Evolutionary conservation across 2,113 vertebrate genomes (phyloP).

Genomic region (Pollimyrus isidori): DNA sequence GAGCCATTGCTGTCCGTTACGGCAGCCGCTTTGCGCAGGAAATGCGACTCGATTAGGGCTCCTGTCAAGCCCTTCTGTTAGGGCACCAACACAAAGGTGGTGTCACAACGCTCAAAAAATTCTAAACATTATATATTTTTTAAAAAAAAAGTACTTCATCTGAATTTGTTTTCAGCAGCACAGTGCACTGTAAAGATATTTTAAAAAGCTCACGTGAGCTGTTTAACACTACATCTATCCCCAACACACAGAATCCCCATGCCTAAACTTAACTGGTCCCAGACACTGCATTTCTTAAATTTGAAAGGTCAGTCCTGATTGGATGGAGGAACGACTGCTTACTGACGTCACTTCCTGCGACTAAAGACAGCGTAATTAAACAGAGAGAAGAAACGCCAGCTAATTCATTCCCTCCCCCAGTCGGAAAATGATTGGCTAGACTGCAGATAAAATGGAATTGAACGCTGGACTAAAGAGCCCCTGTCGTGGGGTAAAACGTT

Average conservation of each 20-base stretch:
- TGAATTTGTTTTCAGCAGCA: background rate
- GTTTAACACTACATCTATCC: background rate
- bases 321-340: background rate
- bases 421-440: background rate
- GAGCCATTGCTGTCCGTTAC: background rate
- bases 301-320: background rate
- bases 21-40: background rate
- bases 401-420: background rate
- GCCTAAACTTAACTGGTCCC: no score
- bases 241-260: background rate
- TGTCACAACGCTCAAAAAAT: background rate
- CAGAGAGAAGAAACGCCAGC: background rate
- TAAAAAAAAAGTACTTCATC: background rate
- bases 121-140: no score
- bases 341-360: background rate
- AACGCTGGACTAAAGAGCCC: background rate
- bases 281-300: no score
- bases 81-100: background rate
- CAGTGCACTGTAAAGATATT: background rate
- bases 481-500: background rate
- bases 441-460: background rate
- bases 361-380: background rate
- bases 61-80: background rate
- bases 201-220: background rate
- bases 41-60: background rate